Base-by-base conservation (phyloP, 2,113 vertebrate genomes). In the Xenopus laevis region DNA sequence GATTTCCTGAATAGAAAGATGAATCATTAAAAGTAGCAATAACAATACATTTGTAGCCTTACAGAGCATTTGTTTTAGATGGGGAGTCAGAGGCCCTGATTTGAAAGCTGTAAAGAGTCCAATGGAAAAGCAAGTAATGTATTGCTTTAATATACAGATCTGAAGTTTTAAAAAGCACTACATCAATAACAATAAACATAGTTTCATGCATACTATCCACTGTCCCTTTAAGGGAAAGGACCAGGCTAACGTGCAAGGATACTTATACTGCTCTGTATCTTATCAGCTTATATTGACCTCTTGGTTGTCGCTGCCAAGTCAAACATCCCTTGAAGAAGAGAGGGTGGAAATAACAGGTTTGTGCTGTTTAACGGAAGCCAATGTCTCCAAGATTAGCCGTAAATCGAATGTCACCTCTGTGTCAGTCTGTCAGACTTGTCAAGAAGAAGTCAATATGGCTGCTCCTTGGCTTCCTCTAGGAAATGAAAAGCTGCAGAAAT, bases 291-390 rank as follows among this genome's bases (percentile, higher is more conserved):
- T 68, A 61, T 68, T 57, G 55, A 13, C 55, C 57, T 59, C 57
- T 61, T 61, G 6, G 27, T 61, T 30, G n/a, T 23, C 61, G 65
- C 67, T 68, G 57, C 65, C 65, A 68, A 60, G 57, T 75, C 46
- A 68, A 52, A 75, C n/a, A 75, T 18, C 27, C 18, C 27, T 59
- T 23, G 40, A 60, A 68, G 45, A 46, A 46, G n/a, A 46, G 40
- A 64, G 30, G 13, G 57, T 60, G 57, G 64, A 45, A 68, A 68
- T 27, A 67, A 21, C 57, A 62, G 45, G 57, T 68, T 58, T 68
- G 45, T 61, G 58, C 60, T 75, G 55, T 46, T 75, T 53, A 17
- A n/a, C 15, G 10, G n/a, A 66, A 13, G 27, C n/a, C 13, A 21
- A 45, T 7, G 18, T 11, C 18, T 12, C 33, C 7, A 17, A 68